Evolutionary conservation across 2,113 vertebrate genomes (phyloP).

Genomic region (Sinocyclocheilus rhinocerous): DNA sequence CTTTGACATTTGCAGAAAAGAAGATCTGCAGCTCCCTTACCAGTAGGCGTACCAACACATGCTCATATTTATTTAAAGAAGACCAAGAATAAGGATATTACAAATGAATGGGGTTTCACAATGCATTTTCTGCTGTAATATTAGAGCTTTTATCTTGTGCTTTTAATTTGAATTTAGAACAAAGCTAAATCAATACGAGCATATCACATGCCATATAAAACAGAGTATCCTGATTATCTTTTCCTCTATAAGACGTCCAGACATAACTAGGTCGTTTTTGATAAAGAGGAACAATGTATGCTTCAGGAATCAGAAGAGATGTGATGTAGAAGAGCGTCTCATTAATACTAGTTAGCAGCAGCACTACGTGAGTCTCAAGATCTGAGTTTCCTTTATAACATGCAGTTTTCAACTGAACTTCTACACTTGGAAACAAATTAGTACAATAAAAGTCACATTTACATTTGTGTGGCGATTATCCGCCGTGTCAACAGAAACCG

Average conservation of each 20-base stretch:
- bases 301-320: constrained; percentile 35
- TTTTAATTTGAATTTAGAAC: constrained; percentile 35
- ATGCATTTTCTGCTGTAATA: neutral
- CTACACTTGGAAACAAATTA: neutral
- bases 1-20: constrained; percentile 21
- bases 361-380: constrained; percentile 28
- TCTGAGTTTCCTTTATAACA: constrained; percentile 41
- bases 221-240: constrained; percentile 35
- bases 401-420: constrained; percentile 28
- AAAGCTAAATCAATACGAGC: constrained; percentile 32
- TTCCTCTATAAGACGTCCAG: constrained; percentile 40
- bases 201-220: constrained; percentile 35
- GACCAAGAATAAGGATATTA: constrained; percentile 18
- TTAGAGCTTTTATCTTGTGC: constrained; percentile 31
- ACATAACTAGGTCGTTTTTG: constrained; percentile 51
- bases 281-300: constrained; percentile 38
- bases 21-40: neutral
- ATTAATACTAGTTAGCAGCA: constrained; percentile 44
- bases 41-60: constrained; percentile 3
- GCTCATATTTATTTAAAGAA: constrained; percentile 30
- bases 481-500: too few relatives aligned
- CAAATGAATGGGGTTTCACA: constrained; percentile 19
- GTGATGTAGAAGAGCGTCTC: constrained; percentile 48
- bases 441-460: neutral
- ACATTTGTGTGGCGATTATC: neutral